phyloP scores from a whole-genome alignment of 2,113 vertebrate species.

The Hystrix brachyura region DNA sequence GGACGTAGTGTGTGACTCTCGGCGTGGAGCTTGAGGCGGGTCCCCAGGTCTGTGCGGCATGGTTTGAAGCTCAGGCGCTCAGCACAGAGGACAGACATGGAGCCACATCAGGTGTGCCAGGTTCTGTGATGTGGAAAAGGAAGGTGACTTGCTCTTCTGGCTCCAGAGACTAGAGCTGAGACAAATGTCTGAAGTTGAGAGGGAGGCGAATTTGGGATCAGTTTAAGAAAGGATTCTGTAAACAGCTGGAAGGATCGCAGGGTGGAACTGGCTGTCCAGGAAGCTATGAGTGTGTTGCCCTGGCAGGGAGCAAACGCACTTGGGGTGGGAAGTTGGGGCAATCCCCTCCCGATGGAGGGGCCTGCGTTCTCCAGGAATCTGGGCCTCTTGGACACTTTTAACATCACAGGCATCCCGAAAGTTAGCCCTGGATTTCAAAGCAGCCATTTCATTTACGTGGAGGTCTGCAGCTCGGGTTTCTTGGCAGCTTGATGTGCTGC shows the following conservation, averaged over 20 bases:
- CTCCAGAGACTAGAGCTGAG: background rate
- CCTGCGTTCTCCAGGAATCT: background rate
- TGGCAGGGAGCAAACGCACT: background rate
- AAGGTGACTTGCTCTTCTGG: background rate
- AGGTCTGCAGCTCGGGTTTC: background rate
- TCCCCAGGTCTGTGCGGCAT: fast-evolving
- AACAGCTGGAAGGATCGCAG: background rate
- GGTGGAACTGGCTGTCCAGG: background rate
- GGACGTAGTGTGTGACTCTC: too few species aligned
- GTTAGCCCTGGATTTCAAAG: background rate
- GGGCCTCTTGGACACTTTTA: background rate
- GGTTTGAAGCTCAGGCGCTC: fast-evolving
- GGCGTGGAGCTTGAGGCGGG: background rate
- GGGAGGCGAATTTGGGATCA: background rate
- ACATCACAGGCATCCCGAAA: background rate
- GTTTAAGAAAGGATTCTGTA: background rate
- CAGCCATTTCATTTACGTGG: background rate
- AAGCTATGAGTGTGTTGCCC: background rate
- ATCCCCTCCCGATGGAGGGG: too few species aligned
- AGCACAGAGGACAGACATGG: background rate
- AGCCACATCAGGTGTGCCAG: fast-evolving
- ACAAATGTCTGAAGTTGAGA: background rate
- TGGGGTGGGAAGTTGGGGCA: background rate
- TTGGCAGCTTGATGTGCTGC: background rate
- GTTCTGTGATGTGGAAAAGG: background rate